Base-by-base conservation (phyloP, 2,888 invertebrate species). In the Andrena hattorfiana region DNA sequence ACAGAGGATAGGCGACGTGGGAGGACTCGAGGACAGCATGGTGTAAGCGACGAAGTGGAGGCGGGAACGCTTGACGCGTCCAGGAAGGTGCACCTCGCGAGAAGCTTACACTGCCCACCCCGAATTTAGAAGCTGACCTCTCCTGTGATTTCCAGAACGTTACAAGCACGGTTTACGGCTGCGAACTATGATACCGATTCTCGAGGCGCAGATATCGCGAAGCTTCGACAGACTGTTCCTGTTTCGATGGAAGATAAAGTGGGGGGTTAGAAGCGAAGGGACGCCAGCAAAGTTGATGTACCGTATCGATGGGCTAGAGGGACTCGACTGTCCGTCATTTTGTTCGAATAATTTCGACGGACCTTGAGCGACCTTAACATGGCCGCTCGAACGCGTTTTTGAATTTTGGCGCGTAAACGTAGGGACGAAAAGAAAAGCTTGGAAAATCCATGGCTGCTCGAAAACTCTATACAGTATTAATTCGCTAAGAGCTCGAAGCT, bases 41-140 rank as follows among this genome's bases (percentile, higher is more conserved):
- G 82, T 77, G 80, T 83, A 77, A 86, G 77, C 82, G 56, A 73
- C 59, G 70, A 63, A 78, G 56, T 76, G 60, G 66, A 77, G 69
- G 56, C 72, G 56, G 72, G 72, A 72, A 48, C 56, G 78, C 70
- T 68, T 54, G 85, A 75, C 71, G 85, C 60, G 80, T 82, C 54
- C 23, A 56, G 56, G 78, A 76, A 79, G 85, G 82, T 81, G 85
- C 87, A 91, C 88, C 89, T 90, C 86, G 90, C 89, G 42, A 89
- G 72, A 81, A 91, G 91, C 90, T 90, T 90, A 91, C 91, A 92
- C 92, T 91, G 92, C 92, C 92, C 91, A 90, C 89, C 90, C 56
- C 90, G 89, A 91, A 90, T 86, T 86, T 87, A 86, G 75, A 87
- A 85, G 83, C 84, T 68, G 83, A 87, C 73, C 70, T 83, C 76